These are phyloP conservation scores for Ceratitis capitata DNA, from an alignment of 1,140 invertebrate genomes.

Conservation along the genomic window DNA sequence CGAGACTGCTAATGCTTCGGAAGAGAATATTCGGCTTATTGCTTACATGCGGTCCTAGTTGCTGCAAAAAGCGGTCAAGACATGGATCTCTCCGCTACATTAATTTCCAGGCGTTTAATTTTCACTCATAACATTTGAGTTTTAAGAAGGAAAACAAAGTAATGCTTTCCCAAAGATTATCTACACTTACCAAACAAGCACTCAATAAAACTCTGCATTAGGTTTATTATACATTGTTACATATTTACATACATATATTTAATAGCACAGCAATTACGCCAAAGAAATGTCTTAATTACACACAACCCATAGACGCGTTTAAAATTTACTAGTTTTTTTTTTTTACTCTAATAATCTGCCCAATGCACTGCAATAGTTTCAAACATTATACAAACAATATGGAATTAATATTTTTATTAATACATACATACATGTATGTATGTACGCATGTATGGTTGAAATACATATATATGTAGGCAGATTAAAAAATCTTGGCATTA, in stretches of 20 bases:
- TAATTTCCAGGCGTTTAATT: too few relatives aligned
- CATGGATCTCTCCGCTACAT: too few relatives aligned
- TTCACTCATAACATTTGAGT: too few relatives aligned
- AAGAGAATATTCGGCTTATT: too few relatives aligned
- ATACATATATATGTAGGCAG: not conserved
- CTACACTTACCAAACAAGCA: not conserved
- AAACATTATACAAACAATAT: not conserved
- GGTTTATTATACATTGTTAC: not conserved
- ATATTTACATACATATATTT: too few relatives aligned
- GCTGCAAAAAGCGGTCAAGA: too few relatives aligned
- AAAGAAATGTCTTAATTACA: not conserved
- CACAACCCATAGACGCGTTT: not conserved
- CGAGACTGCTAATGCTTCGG: too few relatives aligned
- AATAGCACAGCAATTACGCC: not conserved
- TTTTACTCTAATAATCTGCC: not conserved
- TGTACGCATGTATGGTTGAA: not conserved
- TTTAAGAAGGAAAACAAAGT: too few relatives aligned
- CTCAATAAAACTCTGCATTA: not conserved
- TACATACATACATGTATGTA: not conserved
- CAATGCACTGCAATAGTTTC: not conserved
- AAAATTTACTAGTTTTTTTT: not conserved
- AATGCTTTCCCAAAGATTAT: too few relatives aligned
- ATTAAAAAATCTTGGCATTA: conserved; percentile 36
- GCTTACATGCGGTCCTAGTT: too few relatives aligned
- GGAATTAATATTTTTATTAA: not conserved